Evolutionary conservation across 2,888 invertebrate genomes (phyloP).

Genomic region (Philonicus albiceps): DNA sequence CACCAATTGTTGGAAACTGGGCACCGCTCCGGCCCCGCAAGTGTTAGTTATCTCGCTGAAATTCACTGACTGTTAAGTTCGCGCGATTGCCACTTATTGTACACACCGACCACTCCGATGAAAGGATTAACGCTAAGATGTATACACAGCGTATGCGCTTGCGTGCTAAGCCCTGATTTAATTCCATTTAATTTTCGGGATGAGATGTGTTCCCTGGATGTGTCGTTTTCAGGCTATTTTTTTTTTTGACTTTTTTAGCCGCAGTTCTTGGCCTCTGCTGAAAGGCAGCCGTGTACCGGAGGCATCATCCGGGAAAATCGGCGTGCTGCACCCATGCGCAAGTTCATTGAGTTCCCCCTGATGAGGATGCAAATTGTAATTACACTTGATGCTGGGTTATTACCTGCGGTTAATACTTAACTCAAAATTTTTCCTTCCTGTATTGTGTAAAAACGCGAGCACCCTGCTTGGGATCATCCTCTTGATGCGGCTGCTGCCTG

Average conservation of each 20-base stretch:
- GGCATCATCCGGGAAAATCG: neutral
- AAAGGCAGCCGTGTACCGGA: neutral
- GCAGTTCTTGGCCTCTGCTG: neutral
- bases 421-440: constrained; percentile 32
- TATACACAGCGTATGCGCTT: constrained; percentile 47
- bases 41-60: constrained; percentile 34
- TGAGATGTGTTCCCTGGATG: constrained; percentile 47
- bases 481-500: neutral
- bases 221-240: constrained; percentile 38
- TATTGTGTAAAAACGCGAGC: constrained; percentile 18
- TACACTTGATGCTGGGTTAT: constrained; percentile 45
- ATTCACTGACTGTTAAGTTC: constrained; percentile 40
- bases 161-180: constrained; percentile 54
- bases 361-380: constrained; percentile 48
- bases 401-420: constrained; percentile 31
- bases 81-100: constrained; percentile 44
- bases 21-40: neutral
- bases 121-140: constrained; percentile 45
- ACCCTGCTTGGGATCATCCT: constrained; percentile 6
- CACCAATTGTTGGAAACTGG: neutral
- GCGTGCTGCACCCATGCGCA: constrained; percentile 21
- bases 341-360: constrained; percentile 38
- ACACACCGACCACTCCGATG: constrained; percentile 40
- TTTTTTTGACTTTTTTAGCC: constrained; percentile 35
- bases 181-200: constrained; percentile 53